Percentiles rank a stretch among this genome's conserved stretches.
Evolutionary conservation across 2,797 vertebrate genomes (phyloP).

Genomic region (Pangasius macronema): DNA sequence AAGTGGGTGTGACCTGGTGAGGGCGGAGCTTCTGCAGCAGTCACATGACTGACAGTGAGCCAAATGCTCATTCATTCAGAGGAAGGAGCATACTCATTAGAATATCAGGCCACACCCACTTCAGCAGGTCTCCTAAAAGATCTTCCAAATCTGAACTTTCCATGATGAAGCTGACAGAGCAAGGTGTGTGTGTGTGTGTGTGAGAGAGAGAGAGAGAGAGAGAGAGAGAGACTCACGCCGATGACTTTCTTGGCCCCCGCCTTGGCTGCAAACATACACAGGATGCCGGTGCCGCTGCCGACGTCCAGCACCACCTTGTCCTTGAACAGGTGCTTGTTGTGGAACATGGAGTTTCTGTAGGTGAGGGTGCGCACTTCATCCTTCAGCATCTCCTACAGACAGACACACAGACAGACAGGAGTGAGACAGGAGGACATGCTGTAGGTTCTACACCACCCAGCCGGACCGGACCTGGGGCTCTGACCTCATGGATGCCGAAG

Average conservation of each 20-base stretch:
- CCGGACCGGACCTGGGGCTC: background rate
- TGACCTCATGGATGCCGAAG: conserved; percentile 93
- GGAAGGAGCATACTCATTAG: background rate
- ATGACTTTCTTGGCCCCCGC: conserved; percentile 91
- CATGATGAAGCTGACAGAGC: background rate
- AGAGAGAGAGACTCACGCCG: conserved; percentile 74
- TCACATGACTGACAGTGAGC: background rate
- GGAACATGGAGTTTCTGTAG: conserved; percentile 95
- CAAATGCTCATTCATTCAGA: background rate
- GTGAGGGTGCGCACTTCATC: conserved; percentile 93
- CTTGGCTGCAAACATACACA: conserved; percentile 95
- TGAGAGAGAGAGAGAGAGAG: too few relatives aligned
- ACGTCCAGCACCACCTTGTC: conserved; percentile 94
- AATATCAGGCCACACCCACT: background rate
- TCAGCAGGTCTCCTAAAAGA: background rate
- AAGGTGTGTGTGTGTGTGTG: background rate
- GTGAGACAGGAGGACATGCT: background rate
- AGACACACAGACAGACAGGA: background rate
- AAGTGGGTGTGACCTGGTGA: background rate
- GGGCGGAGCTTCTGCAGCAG: background rate
- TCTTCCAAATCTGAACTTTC: too few relatives aligned
- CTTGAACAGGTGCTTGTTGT: conserved; percentile 94
- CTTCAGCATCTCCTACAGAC: conserved; percentile 89
- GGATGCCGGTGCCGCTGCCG: conserved; percentile 92
- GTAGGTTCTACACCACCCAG: background rate